Evolutionary conservation across 92 coral and sea anemone genomes (phyloP).

Genomic region (Chrysogorgia sp.): DNA sequence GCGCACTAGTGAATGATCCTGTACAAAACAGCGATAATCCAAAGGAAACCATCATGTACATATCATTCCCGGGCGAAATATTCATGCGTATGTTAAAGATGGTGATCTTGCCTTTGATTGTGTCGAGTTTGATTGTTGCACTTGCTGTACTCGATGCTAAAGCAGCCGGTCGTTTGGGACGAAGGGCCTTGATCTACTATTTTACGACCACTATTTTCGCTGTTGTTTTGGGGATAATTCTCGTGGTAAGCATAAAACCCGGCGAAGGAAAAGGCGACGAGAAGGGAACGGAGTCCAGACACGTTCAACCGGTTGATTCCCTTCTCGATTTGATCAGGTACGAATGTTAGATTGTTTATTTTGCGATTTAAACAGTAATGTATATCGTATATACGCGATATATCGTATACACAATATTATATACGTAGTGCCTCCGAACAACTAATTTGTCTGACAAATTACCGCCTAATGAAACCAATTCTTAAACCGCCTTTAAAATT

Average conservation of each 20-base stretch:
- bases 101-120: constrained; percentile 75
- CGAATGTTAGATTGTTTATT: too few relatives aligned
- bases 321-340: neutral
- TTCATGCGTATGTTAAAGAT: constrained; percentile 87
- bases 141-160: constrained; percentile 83
- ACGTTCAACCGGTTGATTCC: neutral
- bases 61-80: constrained; percentile 87
- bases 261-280: constrained; percentile 42
- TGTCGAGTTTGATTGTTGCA: constrained; percentile 85
- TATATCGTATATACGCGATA: too few relatives aligned
- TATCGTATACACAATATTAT: too few relatives aligned
- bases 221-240: constrained; percentile 75
- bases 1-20: constrained; percentile 64
- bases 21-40: constrained; percentile 41
- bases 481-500: too few relatives aligned
- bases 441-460: too few relatives aligned
- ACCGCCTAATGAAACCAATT: too few relatives aligned
- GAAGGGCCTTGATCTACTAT: constrained; percentile 70
- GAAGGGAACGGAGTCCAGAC: neutral
- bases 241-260: constrained; percentile 74
- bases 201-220: constrained; percentile 80
- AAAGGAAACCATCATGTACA: constrained; percentile 58
- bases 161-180: constrained; percentile 74
- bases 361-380: too few relatives aligned
- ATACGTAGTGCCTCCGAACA: too few relatives aligned